Conservation (phyloP, 2,113 vertebrate species). For the Buteo buteo region DNA sequence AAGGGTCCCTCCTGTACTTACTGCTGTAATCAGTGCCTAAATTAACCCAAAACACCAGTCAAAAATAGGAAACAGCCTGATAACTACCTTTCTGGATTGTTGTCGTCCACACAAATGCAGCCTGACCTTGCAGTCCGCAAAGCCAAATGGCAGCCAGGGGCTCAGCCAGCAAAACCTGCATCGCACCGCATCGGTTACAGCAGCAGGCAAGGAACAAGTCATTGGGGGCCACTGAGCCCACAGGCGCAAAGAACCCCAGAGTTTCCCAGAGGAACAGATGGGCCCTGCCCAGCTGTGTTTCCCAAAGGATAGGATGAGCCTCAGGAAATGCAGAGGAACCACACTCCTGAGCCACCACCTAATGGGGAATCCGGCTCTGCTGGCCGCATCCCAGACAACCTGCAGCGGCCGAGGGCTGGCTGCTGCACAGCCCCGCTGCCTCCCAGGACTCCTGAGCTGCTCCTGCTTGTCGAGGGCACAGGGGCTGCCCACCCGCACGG, state of each 20-base stretch:
- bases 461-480: accelerated
- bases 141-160: background rate
- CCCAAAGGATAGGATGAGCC: background rate
- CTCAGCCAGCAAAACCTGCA: background rate
- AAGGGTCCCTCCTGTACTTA: background rate
- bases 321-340: background rate
- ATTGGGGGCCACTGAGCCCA: background rate
- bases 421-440: background rate
- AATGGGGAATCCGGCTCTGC: background rate
- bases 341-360: accelerated
- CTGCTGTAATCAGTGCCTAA: background rate
- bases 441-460: background rate
- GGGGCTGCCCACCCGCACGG: accelerated
- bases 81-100: background rate
- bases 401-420: accelerated
- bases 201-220: accelerated
- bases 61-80: background rate
- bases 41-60: background rate
- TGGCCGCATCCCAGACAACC: background rate
- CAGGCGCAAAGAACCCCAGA: background rate
- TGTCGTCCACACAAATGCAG: background rate
- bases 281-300: background rate
- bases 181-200: accelerated
- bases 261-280: background rate
- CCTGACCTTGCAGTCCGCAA: background rate